Evolutionary conservation across 2,797 vertebrate genomes (phyloP), one percentile per base, ranked within the genome.

Genomic region (Danio choprae): DNA sequence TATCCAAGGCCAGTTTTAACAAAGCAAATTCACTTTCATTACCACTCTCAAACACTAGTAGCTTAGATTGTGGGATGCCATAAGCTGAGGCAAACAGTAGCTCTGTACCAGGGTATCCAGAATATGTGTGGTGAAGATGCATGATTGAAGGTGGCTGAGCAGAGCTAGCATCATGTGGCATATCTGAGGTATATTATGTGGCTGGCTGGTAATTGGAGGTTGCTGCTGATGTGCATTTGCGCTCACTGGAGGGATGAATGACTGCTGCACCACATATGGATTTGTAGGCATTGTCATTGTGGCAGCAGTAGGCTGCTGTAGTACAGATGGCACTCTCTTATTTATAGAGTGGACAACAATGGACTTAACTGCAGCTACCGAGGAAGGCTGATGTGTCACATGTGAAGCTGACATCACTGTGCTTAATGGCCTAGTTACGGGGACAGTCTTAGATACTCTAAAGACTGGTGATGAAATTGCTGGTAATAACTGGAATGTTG

Each of bases 31-130:
- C 70, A 73, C 70, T 56, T n/a, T 58, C 38, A 16, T n/a, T 8
- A 22, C 70, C 70, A 8, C n/a, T 73, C 3, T 56, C 40, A 6
- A 73, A 73, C n/a, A 73, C n/a, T 22, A 70, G 70, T 8, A 73
- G 10, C 0, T n/a, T 20, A 29, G 40, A 70, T 59, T 1, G 12
- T 16, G 70, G 70, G 13, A 73, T 59, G 70, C 69, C 70, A 44
- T 59, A 73, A 18, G 70, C 70, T 4, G 40, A 73, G 2, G 70
- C 40, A 9, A 56, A 29, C n/a, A 44, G 71, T 4, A 59, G 18
- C 20, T 74, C 67, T 36, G 46, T 12, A 38, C 46, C 3, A 12
- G 8, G 48, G 0, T 53, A n/a, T n/a, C n/a, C n/a, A n/a, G n/a
- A n/a, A n/a, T n/a, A n/a, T n/a, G n/a, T n/a, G n/a, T n/a, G n/a